Evolutionary conservation across 2,113 vertebrate species (phyloP), one percentile per base, ranked within the genome.

Genomic region (Halichoerus grypus): DNA sequence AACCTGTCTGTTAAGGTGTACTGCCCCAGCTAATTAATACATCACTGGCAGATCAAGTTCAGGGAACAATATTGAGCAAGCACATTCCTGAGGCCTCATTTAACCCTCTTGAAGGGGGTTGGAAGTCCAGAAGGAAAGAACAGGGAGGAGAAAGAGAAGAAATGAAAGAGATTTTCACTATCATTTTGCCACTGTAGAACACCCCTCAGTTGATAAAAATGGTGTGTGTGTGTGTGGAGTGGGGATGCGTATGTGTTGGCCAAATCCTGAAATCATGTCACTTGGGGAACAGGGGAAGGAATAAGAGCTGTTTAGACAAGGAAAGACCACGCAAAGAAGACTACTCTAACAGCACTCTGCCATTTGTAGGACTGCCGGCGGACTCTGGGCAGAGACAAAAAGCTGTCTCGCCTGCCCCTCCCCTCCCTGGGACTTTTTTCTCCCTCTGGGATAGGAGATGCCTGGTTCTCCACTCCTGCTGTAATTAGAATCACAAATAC

Each of bases 1-100:
- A 98, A 98, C 98, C 91, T 97, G 97, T 97, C 98, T 1, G 42
- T 98, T 98, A 88, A 98, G 97, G 98, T 98, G 96, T 96, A 97
- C 90, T 82, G 92, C 96, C 97, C 93, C 24, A 57, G 91, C 97
- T 98, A 98, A 98, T 98, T 98, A 98, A 98, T 98, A 97, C 92
- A 98, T 98, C 98, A 97, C 96, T 2, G 0, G 91, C 74, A 98
- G 51, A 97, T 55, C 85, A 13, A 26, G 97, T 91, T 95, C 59
- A 91, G 94, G 51, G 88, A 26, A 53, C 76, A n/a, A 94, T 57
- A 97, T 8, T 2, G 19, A 98, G 94, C 92, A 98, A 98, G 88
- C 81, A 28, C 83, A 97, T 98, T 98, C 98, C 91, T 96, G 42
- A 97, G 95, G 89, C 92, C 59, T 93, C 96, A 93, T 86, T 94